phyloP scores from a whole-genome alignment of 35 echinoderm and acorn worm species.

The Eucidaris tribuloides region DNA sequence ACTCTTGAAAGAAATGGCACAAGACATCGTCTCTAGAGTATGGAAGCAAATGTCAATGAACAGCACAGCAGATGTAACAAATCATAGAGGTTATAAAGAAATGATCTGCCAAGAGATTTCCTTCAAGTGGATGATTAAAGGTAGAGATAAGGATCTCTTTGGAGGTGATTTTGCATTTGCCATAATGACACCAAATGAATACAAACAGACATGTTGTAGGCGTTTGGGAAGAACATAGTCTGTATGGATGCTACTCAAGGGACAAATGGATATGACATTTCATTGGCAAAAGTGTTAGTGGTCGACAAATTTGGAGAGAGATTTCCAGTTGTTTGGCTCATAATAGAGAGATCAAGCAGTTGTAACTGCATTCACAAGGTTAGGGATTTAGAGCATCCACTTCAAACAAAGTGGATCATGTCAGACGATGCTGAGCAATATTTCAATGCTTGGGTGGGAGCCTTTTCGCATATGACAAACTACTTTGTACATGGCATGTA shows the following conservation, averaged over 20 bases:
- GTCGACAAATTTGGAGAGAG: slow-evolving; percentile 28
- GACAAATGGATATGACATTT: slow-evolving; percentile 37
- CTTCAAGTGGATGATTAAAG: too few relatives aligned
- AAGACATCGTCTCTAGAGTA: too few relatives aligned
- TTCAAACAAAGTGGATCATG: background rate
- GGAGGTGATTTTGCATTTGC: too few relatives aligned
- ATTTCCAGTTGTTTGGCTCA: slow-evolving; percentile 30
- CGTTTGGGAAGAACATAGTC: background rate
- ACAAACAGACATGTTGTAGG: too few relatives aligned
- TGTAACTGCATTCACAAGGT: background rate
- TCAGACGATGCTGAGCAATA: background rate
- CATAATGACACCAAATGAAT: too few relatives aligned
- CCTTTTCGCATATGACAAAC: background rate
- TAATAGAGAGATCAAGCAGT: slow-evolving; percentile 1
- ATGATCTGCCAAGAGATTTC: too few relatives aligned
- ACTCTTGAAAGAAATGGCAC: too few relatives aligned
- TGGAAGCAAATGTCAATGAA: too few relatives aligned
- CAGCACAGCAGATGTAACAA: too few relatives aligned
- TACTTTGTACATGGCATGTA: background rate
- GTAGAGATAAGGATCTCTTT: too few relatives aligned
- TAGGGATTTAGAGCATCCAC: background rate
- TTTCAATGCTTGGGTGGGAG: background rate
- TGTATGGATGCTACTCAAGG: slow-evolving; percentile 45
- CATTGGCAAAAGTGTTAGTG: slow-evolving; percentile 20
- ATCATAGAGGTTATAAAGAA: too few relatives aligned